phyloP scores from a whole-genome alignment of 2,113 vertebrate species.

The Marmota monax region DNA sequence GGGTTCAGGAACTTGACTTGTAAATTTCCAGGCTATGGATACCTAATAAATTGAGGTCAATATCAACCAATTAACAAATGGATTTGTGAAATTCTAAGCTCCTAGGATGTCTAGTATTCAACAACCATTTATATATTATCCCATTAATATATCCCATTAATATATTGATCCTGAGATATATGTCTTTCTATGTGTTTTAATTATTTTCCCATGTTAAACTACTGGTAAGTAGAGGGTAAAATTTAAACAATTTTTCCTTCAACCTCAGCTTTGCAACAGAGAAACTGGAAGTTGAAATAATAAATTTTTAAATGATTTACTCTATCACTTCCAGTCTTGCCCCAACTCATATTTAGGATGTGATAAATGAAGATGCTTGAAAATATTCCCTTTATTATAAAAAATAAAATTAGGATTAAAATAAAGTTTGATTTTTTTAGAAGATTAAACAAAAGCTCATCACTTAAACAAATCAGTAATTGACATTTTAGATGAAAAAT shows the following conservation, averaged over 20 bases:
- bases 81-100: background rate
- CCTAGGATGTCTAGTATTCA: background rate
- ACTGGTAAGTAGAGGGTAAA: background rate
- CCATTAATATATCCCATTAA: background rate
- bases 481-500: constrained; percentile 25
- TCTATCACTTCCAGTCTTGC: background rate
- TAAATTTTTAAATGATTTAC: background rate
- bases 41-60: background rate
- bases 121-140: background rate
- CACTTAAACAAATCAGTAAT: background rate
- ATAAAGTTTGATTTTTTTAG: background rate
- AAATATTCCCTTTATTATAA: background rate
- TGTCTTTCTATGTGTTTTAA: background rate
- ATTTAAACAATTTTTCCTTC: background rate
- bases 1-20: background rate
- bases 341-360: background rate
- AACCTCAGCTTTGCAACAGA: background rate
- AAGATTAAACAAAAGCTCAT: background rate
- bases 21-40: background rate
- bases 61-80: background rate
- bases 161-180: background rate
- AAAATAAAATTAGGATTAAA: background rate
- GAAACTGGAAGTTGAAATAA: background rate
- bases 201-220: background rate
- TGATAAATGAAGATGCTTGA: background rate